phyloP scores from a whole-genome alignment of 2,113 vertebrate species.

The Ochotona princeps region DNA sequence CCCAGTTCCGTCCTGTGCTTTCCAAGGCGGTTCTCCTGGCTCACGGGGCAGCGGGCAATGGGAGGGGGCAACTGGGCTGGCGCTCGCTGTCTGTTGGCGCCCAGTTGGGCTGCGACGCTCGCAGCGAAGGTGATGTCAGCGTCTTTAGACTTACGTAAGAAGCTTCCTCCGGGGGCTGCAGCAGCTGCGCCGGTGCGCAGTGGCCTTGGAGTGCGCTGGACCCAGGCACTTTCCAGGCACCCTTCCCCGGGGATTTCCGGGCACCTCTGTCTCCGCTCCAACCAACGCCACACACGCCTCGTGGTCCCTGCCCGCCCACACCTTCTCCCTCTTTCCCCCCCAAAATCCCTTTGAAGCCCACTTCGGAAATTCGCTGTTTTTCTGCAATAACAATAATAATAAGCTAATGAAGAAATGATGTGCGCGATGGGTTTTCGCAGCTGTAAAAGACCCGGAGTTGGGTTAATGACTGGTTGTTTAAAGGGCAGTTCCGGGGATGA shows the following conservation, averaged over 20 bases:
- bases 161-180: constrained; percentile 76
- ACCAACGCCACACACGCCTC: not conserved
- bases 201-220: constrained; percentile 16
- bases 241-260: not conserved
- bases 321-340: not conserved
- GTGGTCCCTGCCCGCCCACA: not conserved
- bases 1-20: not conserved
- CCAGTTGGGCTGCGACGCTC: constrained; percentile 49
- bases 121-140: constrained; percentile 86
- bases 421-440: constrained; percentile 70
- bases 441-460: constrained; percentile 80
- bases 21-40: not conserved
- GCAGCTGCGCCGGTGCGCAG: constrained; percentile 75
- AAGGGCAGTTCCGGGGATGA: constrained; percentile 78
- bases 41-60: not conserved
- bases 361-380: constrained; percentile 68
- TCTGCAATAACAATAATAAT: constrained; percentile 78
- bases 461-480: constrained; percentile 81
- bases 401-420: constrained; percentile 78
- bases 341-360: constrained; percentile 66
- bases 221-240: constrained; percentile 6
- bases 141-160: constrained; percentile 85
- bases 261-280: not conserved
- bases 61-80: not conserved
- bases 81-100: not conserved